These are phyloP conservation scores for Andricus quercusramuli DNA, from an alignment of 2,888 invertebrate genomes.

Conservation along the genomic window DNA sequence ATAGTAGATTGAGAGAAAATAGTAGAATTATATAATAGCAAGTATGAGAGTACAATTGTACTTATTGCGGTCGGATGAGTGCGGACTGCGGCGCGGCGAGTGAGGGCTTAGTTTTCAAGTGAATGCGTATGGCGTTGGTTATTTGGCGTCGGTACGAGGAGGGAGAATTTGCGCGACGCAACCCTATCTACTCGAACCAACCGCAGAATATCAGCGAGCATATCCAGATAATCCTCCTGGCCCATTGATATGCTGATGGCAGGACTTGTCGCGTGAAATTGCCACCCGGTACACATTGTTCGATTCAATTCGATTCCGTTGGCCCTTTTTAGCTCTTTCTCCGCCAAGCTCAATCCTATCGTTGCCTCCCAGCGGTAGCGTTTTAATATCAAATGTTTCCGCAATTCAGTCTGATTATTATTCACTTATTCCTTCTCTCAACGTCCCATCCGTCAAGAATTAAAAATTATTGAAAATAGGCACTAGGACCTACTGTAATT, in stretches of 20 bases:
- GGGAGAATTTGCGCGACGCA: conserved; percentile 58
- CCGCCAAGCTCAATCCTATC: conserved; percentile 69
- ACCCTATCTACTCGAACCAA: conserved; percentile 77
- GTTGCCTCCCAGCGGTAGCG: conserved; percentile 65
- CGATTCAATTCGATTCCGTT: conserved; percentile 69
- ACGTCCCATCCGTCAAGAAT: not conserved
- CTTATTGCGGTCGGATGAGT: not conserved
- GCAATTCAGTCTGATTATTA: not conserved
- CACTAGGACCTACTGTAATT: too few relatives aligned
- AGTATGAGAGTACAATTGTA: not conserved
- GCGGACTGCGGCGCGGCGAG: not conserved
- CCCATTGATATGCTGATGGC: conserved; percentile 78
- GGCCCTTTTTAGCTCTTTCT: conserved; percentile 61
- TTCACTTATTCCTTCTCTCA: not conserved
- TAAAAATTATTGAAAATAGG: too few relatives aligned
- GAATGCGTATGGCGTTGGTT: conserved; percentile 13
- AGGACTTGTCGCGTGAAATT: conserved; percentile 79
- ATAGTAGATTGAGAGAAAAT: not conserved
- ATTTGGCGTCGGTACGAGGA: conserved; percentile 22
- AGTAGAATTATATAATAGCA: not conserved
- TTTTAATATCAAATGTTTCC: conserved; percentile 54
- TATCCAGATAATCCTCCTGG: conserved; percentile 75
- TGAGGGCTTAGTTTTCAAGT: conserved; percentile 11
- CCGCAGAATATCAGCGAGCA: conserved; percentile 75
- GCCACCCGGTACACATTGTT: conserved; percentile 76